These are phyloP conservation scores for Hemibagrus wyckioides DNA, from an alignment of 2,113 vertebrate genomes.

Conservation along the genomic window DNA sequence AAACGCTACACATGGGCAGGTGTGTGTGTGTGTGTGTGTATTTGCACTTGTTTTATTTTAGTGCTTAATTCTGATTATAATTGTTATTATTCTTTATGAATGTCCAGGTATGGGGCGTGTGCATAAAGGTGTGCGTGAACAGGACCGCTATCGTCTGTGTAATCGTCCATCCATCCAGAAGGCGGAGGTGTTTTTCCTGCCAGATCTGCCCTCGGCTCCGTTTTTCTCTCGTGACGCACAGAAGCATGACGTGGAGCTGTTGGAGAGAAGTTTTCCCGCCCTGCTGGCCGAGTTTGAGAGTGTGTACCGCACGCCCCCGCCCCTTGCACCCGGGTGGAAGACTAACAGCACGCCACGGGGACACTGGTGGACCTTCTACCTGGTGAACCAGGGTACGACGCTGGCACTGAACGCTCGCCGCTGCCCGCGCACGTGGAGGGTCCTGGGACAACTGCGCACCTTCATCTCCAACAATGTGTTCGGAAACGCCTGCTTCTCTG, in stretches of 20 bases:
- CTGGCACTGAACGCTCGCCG: conserved; percentile 90
- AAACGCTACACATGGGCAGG: conserved; percentile 95
- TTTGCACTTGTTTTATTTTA: too few relatives aligned
- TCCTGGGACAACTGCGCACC: conserved; percentile 93
- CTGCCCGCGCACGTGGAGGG: conserved; percentile 92
- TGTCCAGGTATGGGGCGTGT: conserved; percentile 98
- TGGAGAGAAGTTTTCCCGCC: conserved; percentile 92
- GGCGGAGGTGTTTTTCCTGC: conserved; percentile 95
- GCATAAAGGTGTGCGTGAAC: conserved; percentile 93
- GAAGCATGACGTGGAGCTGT: conserved; percentile 93
- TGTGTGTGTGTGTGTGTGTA: not conserved
- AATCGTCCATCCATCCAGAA: conserved; percentile 92
- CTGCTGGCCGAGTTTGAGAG: conserved; percentile 92
- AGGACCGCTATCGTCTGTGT: conserved; percentile 84
- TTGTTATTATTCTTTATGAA: not conserved
- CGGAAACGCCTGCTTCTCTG: conserved; percentile 94
- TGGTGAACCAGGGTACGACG: conserved; percentile 93
- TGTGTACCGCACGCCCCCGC: conserved; percentile 86
- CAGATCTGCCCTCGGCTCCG: conserved; percentile 86
- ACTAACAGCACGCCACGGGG: conserved; percentile 88
- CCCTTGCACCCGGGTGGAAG: conserved; percentile 92
- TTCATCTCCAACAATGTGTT: conserved; percentile 98
- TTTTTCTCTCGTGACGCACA: conserved; percentile 95
- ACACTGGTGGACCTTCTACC: conserved; percentile 95
- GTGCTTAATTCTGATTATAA: too few relatives aligned